Evolutionary conservation across 2,888 invertebrate species (phyloP).

Genomic region (Thysanoteuthis rhombus): DNA sequence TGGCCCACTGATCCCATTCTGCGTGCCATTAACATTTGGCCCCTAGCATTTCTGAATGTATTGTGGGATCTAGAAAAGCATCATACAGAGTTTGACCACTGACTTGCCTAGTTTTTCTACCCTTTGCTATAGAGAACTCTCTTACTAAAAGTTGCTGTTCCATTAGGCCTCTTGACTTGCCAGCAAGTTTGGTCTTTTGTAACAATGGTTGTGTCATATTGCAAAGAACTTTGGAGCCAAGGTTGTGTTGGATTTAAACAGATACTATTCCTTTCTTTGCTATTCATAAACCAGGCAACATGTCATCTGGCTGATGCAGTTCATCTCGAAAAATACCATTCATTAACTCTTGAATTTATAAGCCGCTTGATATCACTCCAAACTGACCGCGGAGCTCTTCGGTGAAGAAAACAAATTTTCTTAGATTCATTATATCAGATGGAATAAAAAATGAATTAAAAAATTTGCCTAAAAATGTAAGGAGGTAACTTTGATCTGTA

Average conservation of each 20-base stretch:
- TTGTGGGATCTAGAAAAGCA: background rate
- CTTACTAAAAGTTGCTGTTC: background rate
- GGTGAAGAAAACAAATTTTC: too few species aligned
- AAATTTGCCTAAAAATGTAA: too few species aligned
- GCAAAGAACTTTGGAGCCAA: background rate
- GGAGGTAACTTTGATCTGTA: too few species aligned
- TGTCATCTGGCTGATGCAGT: background rate
- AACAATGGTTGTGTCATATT: background rate
- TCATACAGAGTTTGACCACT: background rate
- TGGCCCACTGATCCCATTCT: too few species aligned
- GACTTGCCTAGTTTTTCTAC: background rate
- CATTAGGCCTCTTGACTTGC: background rate
- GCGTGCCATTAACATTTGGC: too few species aligned
- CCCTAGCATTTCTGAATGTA: too few species aligned
- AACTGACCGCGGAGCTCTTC: too few species aligned
- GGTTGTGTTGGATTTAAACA: background rate
- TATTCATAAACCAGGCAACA: background rate
- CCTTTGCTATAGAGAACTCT: background rate
- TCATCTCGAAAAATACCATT: background rate
- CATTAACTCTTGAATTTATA: too few species aligned
- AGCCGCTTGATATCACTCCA: too few species aligned
- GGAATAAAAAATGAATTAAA: too few species aligned
- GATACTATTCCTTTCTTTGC: background rate
- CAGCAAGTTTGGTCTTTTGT: background rate
- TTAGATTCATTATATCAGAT: too few species aligned